Base-by-base conservation (phyloP, 2,113 vertebrate genomes). In the Nicator chloris region DNA sequence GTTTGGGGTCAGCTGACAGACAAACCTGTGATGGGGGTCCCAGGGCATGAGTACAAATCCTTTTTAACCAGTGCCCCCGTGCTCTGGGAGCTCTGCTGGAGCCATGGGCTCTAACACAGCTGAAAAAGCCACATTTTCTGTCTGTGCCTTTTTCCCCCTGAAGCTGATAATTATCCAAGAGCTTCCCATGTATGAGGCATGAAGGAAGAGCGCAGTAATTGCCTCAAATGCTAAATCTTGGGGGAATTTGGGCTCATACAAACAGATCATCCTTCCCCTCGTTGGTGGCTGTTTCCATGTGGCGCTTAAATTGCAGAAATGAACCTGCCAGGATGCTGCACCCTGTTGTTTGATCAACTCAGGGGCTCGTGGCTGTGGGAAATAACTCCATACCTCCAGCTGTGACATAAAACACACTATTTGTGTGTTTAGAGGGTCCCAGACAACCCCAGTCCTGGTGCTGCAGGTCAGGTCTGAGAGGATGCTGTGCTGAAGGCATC, bases 121-220 rank as follows among this genome's bases (percentile, higher is more conserved):
- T 84, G 27, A 31, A 91, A 92, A 86, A 61, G 30, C 42, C 86
- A 91, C 69, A 53, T 1, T 85, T 73, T 54, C 77, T 35, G 15
- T 47, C 78, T 5, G 2, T 85, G 37, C 61, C 60, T 40, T 65
- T 88, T 76, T 9, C 40, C 50, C 44, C 57, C 73, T n/a, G 60
- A 93, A 95, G 49, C 5, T 15, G 22, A 22, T 64, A 56, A 88
- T 90, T 94, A 92, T 35, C 71, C 49, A 33, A 75, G 64, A 86
- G 61, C 35, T 86, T 94, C 76, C 72, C 0, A 1, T n/a, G 30
- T 2, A 8, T 12, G 44, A 93, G 76, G 91, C 82, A 33, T 15
- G 73, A 92, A 94, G 79, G 68, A 68, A 77, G 31, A 91, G 75
- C 6, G 64, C 76, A 92, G n/a, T 63, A 86, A 95, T 82, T 93